Conservation (phyloP, 1,140 invertebrate genomes). For the Drosophila burlai region DNA sequence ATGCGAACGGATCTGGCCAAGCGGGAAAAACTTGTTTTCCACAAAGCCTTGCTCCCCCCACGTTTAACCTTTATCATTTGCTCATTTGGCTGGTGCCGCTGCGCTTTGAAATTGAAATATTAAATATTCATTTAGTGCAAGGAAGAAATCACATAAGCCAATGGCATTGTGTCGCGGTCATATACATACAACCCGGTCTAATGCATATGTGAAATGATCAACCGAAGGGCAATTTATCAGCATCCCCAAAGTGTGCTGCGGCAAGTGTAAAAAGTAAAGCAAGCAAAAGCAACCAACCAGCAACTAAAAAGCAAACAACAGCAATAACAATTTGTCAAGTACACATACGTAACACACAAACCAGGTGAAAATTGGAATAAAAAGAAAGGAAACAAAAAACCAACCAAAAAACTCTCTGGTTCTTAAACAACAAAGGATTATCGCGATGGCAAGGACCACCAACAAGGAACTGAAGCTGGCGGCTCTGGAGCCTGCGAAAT, state of each 20-base stretch:
- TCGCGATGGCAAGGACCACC: constrained; percentile 43
- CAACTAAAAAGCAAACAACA: constrained; percentile 39
- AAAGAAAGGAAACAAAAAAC: not conserved
- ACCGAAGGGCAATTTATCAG: constrained; percentile 79
- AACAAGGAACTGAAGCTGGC: constrained; percentile 30
- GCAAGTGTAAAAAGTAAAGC: constrained; percentile 58
- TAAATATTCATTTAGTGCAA: constrained; percentile 76
- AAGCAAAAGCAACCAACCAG: constrained; percentile 41
- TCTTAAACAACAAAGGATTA: constrained; percentile 66
- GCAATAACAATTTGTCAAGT: constrained; percentile 69
- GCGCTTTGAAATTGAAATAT: constrained; percentile 71
- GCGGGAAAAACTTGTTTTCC: constrained; percentile 21
- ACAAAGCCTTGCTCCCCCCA: not conserved
- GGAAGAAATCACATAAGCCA: constrained; percentile 72
- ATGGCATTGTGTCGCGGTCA: constrained; percentile 47
- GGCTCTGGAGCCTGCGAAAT: constrained; percentile 59
- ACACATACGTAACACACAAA: constrained; percentile 17
- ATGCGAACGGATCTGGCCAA: constrained; percentile 64
- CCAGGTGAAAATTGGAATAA: constrained; percentile 23
- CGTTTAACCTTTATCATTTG: constrained; percentile 2
- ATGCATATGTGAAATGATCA: constrained; percentile 62
- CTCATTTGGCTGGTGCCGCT: not conserved
- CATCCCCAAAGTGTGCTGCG: constrained; percentile 74
- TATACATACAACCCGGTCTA: constrained; percentile 34
- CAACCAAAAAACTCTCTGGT: constrained; percentile 20